These are phyloP conservation scores for Bruchidius siliquastri DNA, from an alignment of 2,888 invertebrate genomes.

Conservation along the genomic window DNA sequence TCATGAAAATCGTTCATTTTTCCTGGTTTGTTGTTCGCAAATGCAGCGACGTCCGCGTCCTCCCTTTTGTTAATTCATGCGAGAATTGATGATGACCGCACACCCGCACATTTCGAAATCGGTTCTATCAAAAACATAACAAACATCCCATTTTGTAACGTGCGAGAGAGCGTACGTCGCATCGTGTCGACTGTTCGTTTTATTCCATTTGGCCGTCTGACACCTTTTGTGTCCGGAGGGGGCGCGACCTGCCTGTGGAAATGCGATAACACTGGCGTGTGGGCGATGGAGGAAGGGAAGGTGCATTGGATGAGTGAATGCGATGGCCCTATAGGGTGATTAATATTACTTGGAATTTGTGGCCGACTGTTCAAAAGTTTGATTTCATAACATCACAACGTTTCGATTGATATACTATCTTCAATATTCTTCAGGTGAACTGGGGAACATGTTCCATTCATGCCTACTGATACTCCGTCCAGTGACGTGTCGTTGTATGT, in stretches of 20 bases:
- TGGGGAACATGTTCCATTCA: too few species aligned
- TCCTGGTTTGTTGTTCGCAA: too few species aligned
- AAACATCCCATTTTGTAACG: not conserved
- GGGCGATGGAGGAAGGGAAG: not conserved
- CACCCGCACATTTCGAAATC: not conserved
- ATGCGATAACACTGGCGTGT: conserved; percentile 8
- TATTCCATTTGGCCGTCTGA: not conserved
- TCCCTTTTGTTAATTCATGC: not conserved
- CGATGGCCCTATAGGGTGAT: not conserved
- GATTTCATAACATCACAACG: too few species aligned
- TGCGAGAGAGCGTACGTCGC: not conserved
- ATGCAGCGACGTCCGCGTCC: not conserved
- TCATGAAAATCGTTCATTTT: too few species aligned
- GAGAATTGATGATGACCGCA: not conserved
- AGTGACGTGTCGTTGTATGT: too few species aligned
- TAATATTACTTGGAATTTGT: too few species aligned
- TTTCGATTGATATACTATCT: too few species aligned
- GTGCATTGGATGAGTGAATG: not conserved
- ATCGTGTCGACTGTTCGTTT: not conserved
- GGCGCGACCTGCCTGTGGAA: conserved; percentile 9
- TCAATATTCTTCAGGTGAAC: too few species aligned
- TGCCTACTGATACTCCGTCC: too few species aligned
- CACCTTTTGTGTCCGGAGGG: not conserved
- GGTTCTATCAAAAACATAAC: not conserved
- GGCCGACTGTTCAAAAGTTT: too few species aligned